phyloP scores from a whole-genome alignment of 2,888 invertebrate species.

The Microdon myrmicae region DNA sequence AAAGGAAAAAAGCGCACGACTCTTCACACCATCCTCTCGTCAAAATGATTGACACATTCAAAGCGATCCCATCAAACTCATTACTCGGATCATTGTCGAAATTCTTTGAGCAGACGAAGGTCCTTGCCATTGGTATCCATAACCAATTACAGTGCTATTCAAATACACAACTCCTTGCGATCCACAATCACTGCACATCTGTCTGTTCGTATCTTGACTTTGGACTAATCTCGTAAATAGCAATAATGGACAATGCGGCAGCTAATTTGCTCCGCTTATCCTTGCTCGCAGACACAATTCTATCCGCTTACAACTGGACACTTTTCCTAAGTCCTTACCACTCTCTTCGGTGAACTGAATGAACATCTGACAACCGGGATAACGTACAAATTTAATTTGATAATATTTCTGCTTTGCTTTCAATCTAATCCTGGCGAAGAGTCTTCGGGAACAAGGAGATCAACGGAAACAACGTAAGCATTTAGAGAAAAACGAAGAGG shows the following conservation, averaged over 20 bases:
- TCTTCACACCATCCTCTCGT: slow-evolving; percentile 18
- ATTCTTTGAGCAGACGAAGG: slow-evolving; percentile 32
- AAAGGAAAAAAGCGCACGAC: not conserved
- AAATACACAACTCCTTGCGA: slow-evolving; percentile 28
- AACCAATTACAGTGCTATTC: slow-evolving; percentile 47
- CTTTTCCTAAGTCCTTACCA: slow-evolving; percentile 33
- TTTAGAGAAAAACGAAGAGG: slow-evolving; percentile 7
- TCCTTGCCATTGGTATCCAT: slow-evolving; percentile 6
- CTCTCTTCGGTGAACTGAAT: slow-evolving; percentile 1
- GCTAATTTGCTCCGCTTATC: slow-evolving; percentile 55
- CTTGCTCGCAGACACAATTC: slow-evolving; percentile 19
- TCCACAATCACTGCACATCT: not conserved
- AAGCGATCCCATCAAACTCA: slow-evolving; percentile 35
- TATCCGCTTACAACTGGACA: slow-evolving; percentile 18
- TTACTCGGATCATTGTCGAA: slow-evolving; percentile 40
- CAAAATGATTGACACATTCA: slow-evolving; percentile 31
- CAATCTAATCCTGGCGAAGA: slow-evolving; percentile 21
- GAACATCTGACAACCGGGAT: slow-evolving; percentile 27
- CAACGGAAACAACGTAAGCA: slow-evolving; percentile 10
- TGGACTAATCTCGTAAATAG: slow-evolving; percentile 17
- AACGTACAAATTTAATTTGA: slow-evolving; percentile 49
- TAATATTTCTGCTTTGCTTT: slow-evolving; percentile 36
- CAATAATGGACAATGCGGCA: slow-evolving; percentile 36
- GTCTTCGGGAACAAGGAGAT: slow-evolving; percentile 29
- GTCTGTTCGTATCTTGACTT: slow-evolving; percentile 9